Conservation (phyloP, 2,888 invertebrate species). For the Orthosia gracilis region DNA sequence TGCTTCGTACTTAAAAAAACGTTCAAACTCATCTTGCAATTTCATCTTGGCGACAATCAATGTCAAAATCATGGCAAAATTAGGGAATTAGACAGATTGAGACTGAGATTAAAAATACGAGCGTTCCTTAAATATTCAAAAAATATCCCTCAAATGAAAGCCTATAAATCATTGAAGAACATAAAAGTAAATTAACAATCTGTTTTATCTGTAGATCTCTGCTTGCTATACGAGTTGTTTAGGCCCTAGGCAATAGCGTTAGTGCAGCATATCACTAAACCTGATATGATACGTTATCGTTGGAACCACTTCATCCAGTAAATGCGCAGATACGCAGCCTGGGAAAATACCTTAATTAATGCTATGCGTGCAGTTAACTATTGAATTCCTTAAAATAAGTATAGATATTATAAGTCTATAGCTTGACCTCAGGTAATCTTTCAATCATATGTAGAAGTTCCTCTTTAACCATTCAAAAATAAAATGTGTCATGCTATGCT, state of each 20-base stretch:
- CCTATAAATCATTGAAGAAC: neutral
- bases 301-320: conserved; percentile 32
- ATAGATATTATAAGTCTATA: neutral
- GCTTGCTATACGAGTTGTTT: neutral
- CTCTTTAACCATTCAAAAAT: neutral
- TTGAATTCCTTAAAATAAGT: conserved; percentile 10
- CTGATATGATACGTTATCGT: conserved; percentile 52
- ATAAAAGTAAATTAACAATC: conserved; percentile 20
- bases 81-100: neutral
- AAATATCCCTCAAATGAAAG: neutral
- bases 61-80: neutral
- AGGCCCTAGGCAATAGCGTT: conserved; percentile 4
- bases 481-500: neutral
- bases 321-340: conserved; percentile 24
- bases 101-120: neutral
- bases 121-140: neutral
- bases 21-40: too few relatives aligned
- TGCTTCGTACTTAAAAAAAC: neutral
- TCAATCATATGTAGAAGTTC: neutral
- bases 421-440: neutral
- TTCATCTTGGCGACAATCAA: neutral
- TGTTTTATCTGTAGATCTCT: conserved; percentile 6
- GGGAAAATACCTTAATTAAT: conserved; percentile 51
- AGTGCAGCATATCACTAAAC: conserved; percentile 39
- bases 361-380: neutral